phyloP scores from a whole-genome alignment of 2,888 invertebrate species.

The Pristionchus mayeri region DNA sequence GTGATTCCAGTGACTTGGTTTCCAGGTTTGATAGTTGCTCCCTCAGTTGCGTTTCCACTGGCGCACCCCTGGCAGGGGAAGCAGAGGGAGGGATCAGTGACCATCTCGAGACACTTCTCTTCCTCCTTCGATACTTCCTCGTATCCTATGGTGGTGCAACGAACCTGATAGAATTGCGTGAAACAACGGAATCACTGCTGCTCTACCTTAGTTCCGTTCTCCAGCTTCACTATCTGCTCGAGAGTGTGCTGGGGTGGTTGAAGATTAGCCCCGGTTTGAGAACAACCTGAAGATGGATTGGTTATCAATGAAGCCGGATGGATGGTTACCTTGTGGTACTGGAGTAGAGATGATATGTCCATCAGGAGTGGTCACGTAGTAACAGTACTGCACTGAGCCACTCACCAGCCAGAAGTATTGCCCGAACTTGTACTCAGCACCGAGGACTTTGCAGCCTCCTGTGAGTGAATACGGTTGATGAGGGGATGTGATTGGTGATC shows the following conservation, averaged over 20 bases:
- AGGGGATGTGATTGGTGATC: neutral
- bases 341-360: constrained; percentile 22
- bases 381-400: constrained; percentile 15
- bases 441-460: constrained; percentile 1
- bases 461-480: neutral
- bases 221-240: neutral
- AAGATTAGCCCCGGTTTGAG: neutral
- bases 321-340: neutral
- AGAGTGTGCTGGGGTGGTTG: neutral
- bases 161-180: neutral
- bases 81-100: neutral
- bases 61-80: constrained; percentile 9
- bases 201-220: constrained; percentile 13
- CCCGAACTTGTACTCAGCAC: neutral
- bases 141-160: neutral
- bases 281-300: neutral
- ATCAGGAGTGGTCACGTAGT: neutral
- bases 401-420: neutral
- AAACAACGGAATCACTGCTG: neutral
- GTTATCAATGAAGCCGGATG: too few species aligned
- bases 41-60: constrained; percentile 1
- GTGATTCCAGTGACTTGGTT: neutral
- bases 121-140: neutral
- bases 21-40: neutral
- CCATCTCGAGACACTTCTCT: constrained; percentile 19